Percentiles rank a stretch among this genome's conserved stretches.
These are phyloP conservation scores for Amphipyra tragopoginis DNA, from an alignment of 2,888 invertebrate species.

Conservation along the genomic window DNA sequence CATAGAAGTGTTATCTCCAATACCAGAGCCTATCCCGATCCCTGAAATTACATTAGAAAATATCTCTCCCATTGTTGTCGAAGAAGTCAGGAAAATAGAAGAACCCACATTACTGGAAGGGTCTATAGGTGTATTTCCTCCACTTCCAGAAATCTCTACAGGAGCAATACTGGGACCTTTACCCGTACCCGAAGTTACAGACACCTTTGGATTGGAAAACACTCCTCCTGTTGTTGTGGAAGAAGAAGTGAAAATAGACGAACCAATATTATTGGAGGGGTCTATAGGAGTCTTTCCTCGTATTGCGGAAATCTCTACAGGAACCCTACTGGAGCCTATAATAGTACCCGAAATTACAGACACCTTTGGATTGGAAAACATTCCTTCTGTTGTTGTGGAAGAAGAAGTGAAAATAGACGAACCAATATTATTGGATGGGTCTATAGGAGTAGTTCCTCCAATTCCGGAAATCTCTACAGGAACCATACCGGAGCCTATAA, in stretches of 20 bases:
- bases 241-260: neutral
- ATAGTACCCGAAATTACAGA: too few species aligned
- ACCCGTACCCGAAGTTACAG: neutral
- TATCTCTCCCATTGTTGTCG: neutral
- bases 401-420: conserved; percentile 15
- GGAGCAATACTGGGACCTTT: neutral
- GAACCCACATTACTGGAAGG: too few species aligned
- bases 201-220: neutral
- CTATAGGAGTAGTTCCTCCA: conserved; percentile 3
- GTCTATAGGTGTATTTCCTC: too few species aligned
- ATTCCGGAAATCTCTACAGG: conserved; percentile 9
- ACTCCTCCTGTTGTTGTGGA: neutral
- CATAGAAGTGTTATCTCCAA: conserved; percentile 4
- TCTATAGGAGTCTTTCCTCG: too few species aligned
- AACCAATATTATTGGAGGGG: too few species aligned
- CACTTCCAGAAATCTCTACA: neutral
- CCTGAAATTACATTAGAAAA: neutral
- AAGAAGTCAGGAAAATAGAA: neutral
- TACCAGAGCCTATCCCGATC: neutral
- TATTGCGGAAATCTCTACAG: neutral
- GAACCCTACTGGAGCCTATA: neutral
- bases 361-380: neutral
- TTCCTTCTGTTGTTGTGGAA: too few species aligned
- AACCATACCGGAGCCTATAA: neutral
- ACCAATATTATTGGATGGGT: conserved; percentile 15